Percentiles rank a stretch among this genome's conserved stretches.
phyloP scores from a whole-genome alignment of 1,140 invertebrate genomes.

The Pygmarrhopalites habei region DNA sequence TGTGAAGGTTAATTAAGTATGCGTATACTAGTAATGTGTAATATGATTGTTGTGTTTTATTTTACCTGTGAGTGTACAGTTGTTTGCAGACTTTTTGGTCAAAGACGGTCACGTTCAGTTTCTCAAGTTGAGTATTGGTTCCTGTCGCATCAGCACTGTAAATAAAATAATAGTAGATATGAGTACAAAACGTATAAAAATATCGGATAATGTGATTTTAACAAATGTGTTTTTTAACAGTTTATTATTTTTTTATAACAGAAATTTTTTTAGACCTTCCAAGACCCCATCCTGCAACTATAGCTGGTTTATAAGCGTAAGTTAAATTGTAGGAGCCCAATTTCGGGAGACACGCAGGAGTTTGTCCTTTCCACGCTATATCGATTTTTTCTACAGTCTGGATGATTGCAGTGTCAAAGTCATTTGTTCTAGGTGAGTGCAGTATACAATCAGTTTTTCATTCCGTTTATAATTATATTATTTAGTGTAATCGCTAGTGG shows the following conservation, averaged over 20 bases:
- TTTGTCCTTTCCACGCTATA: neutral
- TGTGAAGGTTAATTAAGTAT: too few relatives aligned
- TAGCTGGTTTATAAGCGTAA: slow-evolving; percentile 18
- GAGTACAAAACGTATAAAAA: neutral
- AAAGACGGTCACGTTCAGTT: slow-evolving; percentile 31
- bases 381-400: slow-evolving; percentile 6
- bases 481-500: too few relatives aligned
- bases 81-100: slow-evolving; percentile 26
- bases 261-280: neutral
- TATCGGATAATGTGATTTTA: too few relatives aligned
- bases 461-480: too few relatives aligned
- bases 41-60: too few relatives aligned
- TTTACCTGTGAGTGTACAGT: slow-evolving; percentile 24
- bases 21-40: too few relatives aligned
- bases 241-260: too few relatives aligned
- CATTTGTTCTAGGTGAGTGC: slow-evolving; percentile 35
- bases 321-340: slow-evolving; percentile 24
- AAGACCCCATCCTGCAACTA: slow-evolving; percentile 27
- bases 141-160: neutral
- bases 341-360: slow-evolving; percentile 28
- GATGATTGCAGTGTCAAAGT: slow-evolving; percentile 32
- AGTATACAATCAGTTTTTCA: too few relatives aligned
- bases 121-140: slow-evolving; percentile 22
- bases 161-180: neutral
- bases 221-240: too few relatives aligned